Evolutionary conservation across 1,140 invertebrate genomes (phyloP).

Genomic region (Acromyrmex echinatior): DNA sequence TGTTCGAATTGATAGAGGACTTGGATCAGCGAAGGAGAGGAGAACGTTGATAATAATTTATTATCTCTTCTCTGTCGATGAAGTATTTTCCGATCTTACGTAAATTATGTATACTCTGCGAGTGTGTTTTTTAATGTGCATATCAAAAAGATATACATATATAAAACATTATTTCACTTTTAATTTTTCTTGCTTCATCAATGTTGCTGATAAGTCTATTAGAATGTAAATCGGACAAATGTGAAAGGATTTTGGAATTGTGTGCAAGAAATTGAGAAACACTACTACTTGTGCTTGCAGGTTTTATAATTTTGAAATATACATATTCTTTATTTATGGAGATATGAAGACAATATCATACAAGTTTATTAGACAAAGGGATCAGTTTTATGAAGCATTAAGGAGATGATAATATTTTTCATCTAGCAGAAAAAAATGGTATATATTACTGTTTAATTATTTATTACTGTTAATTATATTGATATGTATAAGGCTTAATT

Average conservation of each 20-base stretch:
- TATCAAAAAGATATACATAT: neutral
- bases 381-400: conserved; percentile 33
- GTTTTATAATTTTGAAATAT: conserved; percentile 1
- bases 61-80: neutral
- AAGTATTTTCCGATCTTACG: neutral
- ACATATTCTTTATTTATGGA: neutral
- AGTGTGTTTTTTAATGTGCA: neutral
- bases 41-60: neutral
- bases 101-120: neutral
- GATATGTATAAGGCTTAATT: neutral
- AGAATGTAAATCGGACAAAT: neutral
- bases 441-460: conserved; percentile 7
- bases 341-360: conserved; percentile 30
- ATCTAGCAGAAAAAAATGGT: conserved; percentile 38
- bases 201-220: neutral
- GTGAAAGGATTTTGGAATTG: neutral
- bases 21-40: neutral
- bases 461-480: neutral
- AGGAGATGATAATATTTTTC: conserved; percentile 63
- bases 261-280: neutral
- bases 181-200: neutral
- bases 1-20: neutral
- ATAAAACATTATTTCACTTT: neutral
- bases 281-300: conserved; percentile 3
- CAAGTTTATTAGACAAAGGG: neutral